Evolutionary conservation across 2,113 vertebrate species (phyloP).

Genomic region (Actinemys pallida): DNA sequence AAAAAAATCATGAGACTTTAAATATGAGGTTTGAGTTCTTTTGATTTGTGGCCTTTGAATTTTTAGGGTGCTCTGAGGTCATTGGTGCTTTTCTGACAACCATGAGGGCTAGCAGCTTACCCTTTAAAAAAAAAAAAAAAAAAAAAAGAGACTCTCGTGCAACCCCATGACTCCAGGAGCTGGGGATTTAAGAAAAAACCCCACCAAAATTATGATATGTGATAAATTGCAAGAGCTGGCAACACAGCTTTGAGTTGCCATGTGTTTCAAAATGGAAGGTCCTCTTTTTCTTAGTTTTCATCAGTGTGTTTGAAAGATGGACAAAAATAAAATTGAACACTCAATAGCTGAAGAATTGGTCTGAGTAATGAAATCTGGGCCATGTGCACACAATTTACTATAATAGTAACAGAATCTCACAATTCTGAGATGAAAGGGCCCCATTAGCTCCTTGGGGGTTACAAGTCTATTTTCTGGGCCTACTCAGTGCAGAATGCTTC

Average conservation of each 20-base stretch:
- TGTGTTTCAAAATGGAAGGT: not conserved
- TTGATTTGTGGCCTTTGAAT: slow-evolving; percentile 50
- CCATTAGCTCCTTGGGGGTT: not conserved
- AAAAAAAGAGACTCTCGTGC: not conserved
- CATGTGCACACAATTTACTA: not conserved
- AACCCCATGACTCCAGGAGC: not conserved
- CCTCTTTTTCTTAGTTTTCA: not conserved
- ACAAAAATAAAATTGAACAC: not conserved
- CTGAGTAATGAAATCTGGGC: not conserved
- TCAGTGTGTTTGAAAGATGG: not conserved
- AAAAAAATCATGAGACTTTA: not conserved
- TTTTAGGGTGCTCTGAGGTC: slow-evolving; percentile 40
- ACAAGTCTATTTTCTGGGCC: not conserved
- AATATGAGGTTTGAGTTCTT: slow-evolving; percentile 49
- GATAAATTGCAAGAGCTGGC: slow-evolving; percentile 14
- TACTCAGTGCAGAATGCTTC: not conserved
- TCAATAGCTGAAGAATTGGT: not conserved
- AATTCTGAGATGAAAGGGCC: not conserved
- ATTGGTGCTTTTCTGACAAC: slow-evolving; percentile 16
- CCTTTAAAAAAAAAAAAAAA: too few species aligned
- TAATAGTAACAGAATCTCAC: too few species aligned
- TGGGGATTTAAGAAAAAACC: slow-evolving; percentile 4
- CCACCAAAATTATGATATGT: slow-evolving; percentile 15
- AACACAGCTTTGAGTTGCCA: not conserved
- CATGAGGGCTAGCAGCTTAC: not conserved